These are phyloP conservation scores for Drosophila insularis DNA, from an alignment of 1,140 invertebrate genomes.

Conservation along the genomic window DNA sequence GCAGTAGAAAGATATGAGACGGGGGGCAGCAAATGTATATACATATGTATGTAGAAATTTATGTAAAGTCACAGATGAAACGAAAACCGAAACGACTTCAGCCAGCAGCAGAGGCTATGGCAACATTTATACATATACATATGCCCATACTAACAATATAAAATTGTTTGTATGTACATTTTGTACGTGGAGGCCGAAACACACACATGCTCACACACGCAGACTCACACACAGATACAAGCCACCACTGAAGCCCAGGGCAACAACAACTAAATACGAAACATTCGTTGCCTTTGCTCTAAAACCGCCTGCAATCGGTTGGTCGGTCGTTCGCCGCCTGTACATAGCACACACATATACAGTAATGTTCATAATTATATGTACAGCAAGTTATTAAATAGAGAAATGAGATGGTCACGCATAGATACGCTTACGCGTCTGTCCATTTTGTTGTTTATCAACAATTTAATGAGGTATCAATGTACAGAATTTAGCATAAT, in stretches of 20 bases:
- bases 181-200: slow-evolving; percentile 59
- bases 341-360: slow-evolving; percentile 12
- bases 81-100: slow-evolving; percentile 15
- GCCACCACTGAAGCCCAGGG: slow-evolving; percentile 53
- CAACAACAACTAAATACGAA: slow-evolving; percentile 43
- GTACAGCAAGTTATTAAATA: background rate
- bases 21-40: slow-evolving; percentile 29
- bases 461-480: no score
- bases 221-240: slow-evolving; percentile 34
- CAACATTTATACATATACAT: background rate
- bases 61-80: slow-evolving; percentile 61
- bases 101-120: slow-evolving; percentile 20
- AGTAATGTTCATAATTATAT: background rate
- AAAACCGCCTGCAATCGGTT: slow-evolving; percentile 42
- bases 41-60: slow-evolving; percentile 50
- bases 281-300: slow-evolving; percentile 36
- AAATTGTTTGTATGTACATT: slow-evolving; percentile 19
- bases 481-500: no score
- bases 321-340: slow-evolving; percentile 9
- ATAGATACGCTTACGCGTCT: background rate
- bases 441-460: no score
- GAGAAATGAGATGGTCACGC: background rate
- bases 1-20: slow-evolving; percentile 14
- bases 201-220: slow-evolving; percentile 15
- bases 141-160: slow-evolving; percentile 11